Base-by-base conservation (phyloP, 2,888 invertebrate genomes). In the Chirona hameri region DNA sequence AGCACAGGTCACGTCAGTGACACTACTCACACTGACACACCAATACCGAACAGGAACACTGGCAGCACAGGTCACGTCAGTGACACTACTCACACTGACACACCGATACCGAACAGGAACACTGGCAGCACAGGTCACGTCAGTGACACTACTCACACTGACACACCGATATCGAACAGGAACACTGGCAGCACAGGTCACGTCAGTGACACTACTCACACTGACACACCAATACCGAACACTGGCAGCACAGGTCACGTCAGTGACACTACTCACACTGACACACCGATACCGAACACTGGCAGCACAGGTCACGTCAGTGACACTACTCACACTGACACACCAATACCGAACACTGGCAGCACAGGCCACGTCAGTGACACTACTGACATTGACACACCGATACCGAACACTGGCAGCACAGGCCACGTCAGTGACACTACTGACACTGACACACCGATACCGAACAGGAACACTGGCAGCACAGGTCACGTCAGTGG, bases 261-360 rank as follows among this genome's bases (percentile, higher is more conserved):
- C 7, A 39, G 39, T 39, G 39, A 39, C 39, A 39, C 39, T 39
- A 7, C 39, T 97, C 96, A 98, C 96, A 86, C 96, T 96, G 52
- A n/a, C n/a, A n/a, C n/a, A n/a, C 97, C 97, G 86, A 98, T 95
- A 21, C 98, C 98, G 88, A 98, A 98, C 12, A 96, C 98, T 96
- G 39, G 39, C 39, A 2, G 39, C 39, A 39, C 39, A 39, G 39
- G 39, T 39, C 39, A 39, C 39, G 39, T 39, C 7, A 39, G 39
- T 39, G 39, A 39, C 39, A 39, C 39, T 39, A 7, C 39, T 97
- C 96, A 98, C 96, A 86, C 96, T 96, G 52, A n/a, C n/a, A n/a
- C n/a, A n/a, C 97, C 97, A 86, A 98, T 95, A 21, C 98, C 98
- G 88, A 98, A 98, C 12, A 96, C 98, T 96, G 39, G 39, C 39